Conservation (phyloP, 2,888 invertebrate genomes). For the Blera fallax region DNA sequence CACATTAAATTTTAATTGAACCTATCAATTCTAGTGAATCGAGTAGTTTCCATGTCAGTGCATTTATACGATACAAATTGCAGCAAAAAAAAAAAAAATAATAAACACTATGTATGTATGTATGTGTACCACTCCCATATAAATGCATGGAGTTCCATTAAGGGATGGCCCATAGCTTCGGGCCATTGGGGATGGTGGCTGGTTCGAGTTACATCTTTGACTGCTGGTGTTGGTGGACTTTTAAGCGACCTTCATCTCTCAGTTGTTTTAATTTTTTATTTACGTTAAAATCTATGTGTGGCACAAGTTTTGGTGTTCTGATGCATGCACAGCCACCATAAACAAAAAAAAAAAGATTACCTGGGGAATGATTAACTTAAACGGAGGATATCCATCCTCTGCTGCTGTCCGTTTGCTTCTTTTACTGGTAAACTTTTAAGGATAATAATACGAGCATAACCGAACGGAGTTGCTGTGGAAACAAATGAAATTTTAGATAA, state of each 20-base stretch:
- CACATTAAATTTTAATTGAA: constrained; percentile 51
- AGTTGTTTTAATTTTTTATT: not conserved
- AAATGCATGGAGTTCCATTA: not conserved
- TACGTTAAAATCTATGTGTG: not conserved
- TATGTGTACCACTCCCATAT: too few relatives aligned
- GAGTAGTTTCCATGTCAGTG: constrained; percentile 29
- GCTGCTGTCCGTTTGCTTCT: not conserved
- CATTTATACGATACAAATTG: not conserved
- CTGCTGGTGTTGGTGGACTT: not conserved
- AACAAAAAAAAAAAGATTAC: constrained; percentile 24
- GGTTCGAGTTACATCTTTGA: not conserved
- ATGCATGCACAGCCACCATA: not conserved
- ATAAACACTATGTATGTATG: not conserved
- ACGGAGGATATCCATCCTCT: constrained; percentile 7
- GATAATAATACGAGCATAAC: not conserved
- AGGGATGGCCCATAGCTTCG: not conserved
- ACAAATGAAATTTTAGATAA: not conserved
- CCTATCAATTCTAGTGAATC: constrained; percentile 41
- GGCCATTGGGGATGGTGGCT: not conserved
- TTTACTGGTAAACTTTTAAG: not conserved
- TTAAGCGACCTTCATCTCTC: constrained; percentile 13
- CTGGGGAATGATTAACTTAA: constrained; percentile 39
- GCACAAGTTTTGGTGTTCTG: not conserved
- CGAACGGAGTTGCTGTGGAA: not conserved
- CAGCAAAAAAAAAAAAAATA: not conserved